Conservation (phyloP, 2,888 invertebrate genomes). For the Campoplex capitator region DNA sequence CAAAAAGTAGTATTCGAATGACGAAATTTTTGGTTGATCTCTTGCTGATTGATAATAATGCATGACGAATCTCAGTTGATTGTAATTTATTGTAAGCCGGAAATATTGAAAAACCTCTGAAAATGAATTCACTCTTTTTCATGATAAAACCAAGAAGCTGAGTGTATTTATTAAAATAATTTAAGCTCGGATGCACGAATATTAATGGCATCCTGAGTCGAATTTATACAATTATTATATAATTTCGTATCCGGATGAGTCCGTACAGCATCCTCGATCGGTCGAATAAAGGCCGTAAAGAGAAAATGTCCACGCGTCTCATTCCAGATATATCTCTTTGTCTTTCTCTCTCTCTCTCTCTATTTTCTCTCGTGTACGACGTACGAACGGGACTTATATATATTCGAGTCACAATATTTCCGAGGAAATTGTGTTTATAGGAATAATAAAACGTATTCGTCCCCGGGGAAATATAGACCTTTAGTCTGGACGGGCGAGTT, state of each 20-base stretch:
- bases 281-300: slow-evolving; percentile 11
- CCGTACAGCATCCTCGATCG: slow-evolving; percentile 25
- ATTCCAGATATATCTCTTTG: slow-evolving; percentile 30
- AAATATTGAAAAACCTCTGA: background rate
- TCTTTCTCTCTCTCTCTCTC: too few relatives aligned
- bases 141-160: background rate
- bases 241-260: background rate
- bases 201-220: slow-evolving; percentile 9
- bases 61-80: background rate
- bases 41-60: background rate
- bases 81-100: background rate
- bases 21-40: background rate
- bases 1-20: too few relatives aligned
- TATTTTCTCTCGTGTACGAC: slow-evolving; percentile 36
- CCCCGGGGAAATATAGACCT: slow-evolving; percentile 84
- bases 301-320: slow-evolving; percentile 51
- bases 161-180: background rate
- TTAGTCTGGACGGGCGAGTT: slow-evolving; percentile 79
- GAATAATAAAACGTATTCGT: slow-evolving; percentile 83
- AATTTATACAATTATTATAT: background rate
- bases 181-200: background rate
- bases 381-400: slow-evolving; percentile 49
- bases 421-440: slow-evolving; percentile 84
- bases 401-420: slow-evolving; percentile 79
- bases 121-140: background rate